phyloP scores from a whole-genome alignment of 2,888 invertebrate species.

The Drosophila infuscata region DNA sequence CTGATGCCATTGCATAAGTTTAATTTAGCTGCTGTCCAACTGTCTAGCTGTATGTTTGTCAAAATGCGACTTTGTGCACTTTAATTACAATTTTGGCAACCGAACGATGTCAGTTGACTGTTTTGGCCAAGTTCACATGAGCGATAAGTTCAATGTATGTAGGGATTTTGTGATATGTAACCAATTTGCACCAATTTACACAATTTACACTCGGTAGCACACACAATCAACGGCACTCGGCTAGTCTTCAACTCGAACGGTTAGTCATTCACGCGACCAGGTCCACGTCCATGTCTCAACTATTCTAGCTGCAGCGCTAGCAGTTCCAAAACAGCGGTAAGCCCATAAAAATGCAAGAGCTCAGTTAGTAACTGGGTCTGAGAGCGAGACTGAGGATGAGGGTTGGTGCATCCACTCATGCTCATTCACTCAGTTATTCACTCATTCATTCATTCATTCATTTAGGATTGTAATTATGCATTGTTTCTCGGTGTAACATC shows the following conservation, averaged over 20 bases:
- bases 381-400: constrained; percentile 22
- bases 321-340: constrained; percentile 51
- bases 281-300: constrained; percentile 62
- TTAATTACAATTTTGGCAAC: constrained; percentile 45
- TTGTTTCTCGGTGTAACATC: constrained; percentile 34
- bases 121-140: constrained; percentile 24
- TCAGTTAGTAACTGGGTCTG: constrained; percentile 28
- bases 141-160: constrained; percentile 41
- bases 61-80: constrained; percentile 39
- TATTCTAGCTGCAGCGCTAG: constrained; percentile 44
- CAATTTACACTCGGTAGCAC: constrained; percentile 6
- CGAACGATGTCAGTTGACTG: constrained; percentile 18
- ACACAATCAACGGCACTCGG: constrained; percentile 7
- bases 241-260: constrained; percentile 5
- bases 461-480: constrained; percentile 38
- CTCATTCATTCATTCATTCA: constrained; percentile 27
- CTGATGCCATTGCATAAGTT: constrained; percentile 60
- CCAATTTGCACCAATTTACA: constrained; percentile 5
- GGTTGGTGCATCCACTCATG: constrained; percentile 30
- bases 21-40: constrained; percentile 39
- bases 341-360: constrained; percentile 79
- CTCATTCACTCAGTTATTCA: constrained; percentile 18
- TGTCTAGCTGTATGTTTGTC: not conserved
- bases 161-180: constrained; percentile 13
- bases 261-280: constrained; percentile 37